phyloP scores from a whole-genome alignment of 2,888 invertebrate genomes.

The Quadroppia sp. region DNA sequence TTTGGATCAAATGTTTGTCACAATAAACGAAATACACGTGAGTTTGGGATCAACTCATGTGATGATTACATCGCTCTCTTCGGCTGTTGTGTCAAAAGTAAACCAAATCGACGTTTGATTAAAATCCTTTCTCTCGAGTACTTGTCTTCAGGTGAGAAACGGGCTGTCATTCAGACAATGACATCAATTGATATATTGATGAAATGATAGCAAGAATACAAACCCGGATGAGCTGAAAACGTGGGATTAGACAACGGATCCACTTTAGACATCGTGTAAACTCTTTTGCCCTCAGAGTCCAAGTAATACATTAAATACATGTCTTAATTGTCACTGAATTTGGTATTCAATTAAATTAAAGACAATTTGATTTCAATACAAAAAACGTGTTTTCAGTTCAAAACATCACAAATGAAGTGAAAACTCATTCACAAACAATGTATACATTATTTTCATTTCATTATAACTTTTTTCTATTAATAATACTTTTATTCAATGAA shows the following conservation, averaged over 20 bases:
- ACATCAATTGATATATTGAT: not conserved
- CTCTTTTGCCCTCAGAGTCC: constrained; percentile 64
- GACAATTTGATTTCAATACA: not conserved
- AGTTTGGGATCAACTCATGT: constrained; percentile 15
- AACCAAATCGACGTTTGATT: constrained; percentile 81
- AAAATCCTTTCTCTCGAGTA: constrained; percentile 81
- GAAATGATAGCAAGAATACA: constrained; percentile 40
- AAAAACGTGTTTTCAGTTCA: constrained; percentile 6
- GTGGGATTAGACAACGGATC: constrained; percentile 76
- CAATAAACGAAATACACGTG: constrained; percentile 11
- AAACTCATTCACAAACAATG: not conserved
- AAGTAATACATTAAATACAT: constrained; percentile 73
- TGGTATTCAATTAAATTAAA: not conserved
- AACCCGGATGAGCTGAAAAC: constrained; percentile 80
- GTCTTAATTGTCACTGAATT: not conserved
- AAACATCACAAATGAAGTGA: not conserved
- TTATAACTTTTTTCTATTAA: too few relatives aligned
- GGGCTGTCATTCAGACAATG: constrained; percentile 60
- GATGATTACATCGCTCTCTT: constrained; percentile 56
- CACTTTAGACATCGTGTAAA: constrained; percentile 77
- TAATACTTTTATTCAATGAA: too few relatives aligned
- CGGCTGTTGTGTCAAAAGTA: constrained; percentile 78
- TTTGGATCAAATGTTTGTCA: not conserved
- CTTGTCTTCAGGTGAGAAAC: constrained; percentile 92
- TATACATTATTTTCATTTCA: not conserved